phyloP scores from a whole-genome alignment of 1,140 invertebrate species.

The Thereuonema tuberculata region DNA sequence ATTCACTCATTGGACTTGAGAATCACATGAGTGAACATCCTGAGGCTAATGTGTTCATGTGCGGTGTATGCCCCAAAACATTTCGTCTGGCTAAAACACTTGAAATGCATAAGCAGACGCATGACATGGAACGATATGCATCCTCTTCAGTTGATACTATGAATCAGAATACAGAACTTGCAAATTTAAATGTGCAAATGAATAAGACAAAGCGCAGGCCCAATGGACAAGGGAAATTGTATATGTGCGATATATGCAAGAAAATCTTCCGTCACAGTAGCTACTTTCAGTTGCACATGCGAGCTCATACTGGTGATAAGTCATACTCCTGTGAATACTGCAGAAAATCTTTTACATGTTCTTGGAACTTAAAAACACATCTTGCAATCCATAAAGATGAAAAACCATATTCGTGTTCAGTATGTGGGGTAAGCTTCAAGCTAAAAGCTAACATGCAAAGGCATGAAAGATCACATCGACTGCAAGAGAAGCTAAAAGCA shows the following conservation, averaged over 20 bases:
- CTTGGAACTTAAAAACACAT: conserved; percentile 5
- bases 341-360: conserved; percentile 1
- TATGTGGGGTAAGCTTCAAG: conserved; percentile 3
- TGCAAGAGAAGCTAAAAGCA: neutral
- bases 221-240: neutral
- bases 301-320: neutral
- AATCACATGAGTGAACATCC: neutral
- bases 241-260: conserved; percentile 13
- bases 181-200: neutral
- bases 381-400: neutral
- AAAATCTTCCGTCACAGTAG: conserved; percentile 11
- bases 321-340: conserved; percentile 1
- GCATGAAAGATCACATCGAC: conserved; percentile 1
- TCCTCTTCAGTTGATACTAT: neutral
- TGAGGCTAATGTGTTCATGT: neutral
- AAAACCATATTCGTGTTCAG: neutral
- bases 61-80: neutral
- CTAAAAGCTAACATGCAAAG: conserved; percentile 6
- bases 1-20: neutral
- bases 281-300: conserved; percentile 3
- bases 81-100: neutral
- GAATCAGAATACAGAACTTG: too few species aligned
- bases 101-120: neutral
- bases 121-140: neutral
- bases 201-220: neutral